These are phyloP conservation scores for Apomyelois bistriatella DNA, from an alignment of 2,888 invertebrate genomes.

Conservation along the genomic window DNA sequence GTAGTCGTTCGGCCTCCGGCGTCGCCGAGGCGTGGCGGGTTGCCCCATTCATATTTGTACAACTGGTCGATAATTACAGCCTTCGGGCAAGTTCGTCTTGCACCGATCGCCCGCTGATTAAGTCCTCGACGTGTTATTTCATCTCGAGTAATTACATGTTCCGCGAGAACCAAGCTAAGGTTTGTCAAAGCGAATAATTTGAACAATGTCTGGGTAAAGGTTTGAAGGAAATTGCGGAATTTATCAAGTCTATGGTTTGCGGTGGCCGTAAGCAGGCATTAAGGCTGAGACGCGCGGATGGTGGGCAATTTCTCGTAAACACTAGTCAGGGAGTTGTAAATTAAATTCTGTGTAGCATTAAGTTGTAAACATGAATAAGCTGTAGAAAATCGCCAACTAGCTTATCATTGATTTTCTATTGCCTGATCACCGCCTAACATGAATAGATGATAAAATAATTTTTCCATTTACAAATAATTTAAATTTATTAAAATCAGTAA, in stretches of 20 bases:
- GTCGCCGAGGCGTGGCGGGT: slow-evolving; percentile 37
- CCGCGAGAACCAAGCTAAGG: slow-evolving; percentile 21
- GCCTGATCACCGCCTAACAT: background rate
- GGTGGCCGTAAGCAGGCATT: slow-evolving; percentile 31
- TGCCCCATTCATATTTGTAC: slow-evolving; percentile 67
- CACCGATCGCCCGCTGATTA: slow-evolving; percentile 61
- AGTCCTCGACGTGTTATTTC: slow-evolving; percentile 63
- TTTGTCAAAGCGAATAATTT: slow-evolving; percentile 25
- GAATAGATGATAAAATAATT: too few species aligned
- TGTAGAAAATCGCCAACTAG: background rate
- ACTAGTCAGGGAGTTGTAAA: slow-evolving; percentile 49
- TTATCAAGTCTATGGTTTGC: slow-evolving; percentile 27
- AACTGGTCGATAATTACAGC: slow-evolving; percentile 67
- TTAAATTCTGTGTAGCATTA: slow-evolving; percentile 65
- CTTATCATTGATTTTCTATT: slow-evolving; percentile 3
- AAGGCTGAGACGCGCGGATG: slow-evolving; percentile 24
- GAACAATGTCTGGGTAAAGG: slow-evolving; percentile 28
- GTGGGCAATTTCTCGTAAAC: slow-evolving; percentile 52
- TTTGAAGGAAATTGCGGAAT: slow-evolving; percentile 36
- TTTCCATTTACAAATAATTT: too few species aligned
- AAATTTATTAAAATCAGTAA: too few species aligned
- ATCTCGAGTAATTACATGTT: slow-evolving; percentile 38
- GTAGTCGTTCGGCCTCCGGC: slow-evolving; percentile 40
- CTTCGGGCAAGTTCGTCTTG: slow-evolving; percentile 34
- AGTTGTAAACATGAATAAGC: slow-evolving; percentile 36